Percentiles rank a stretch among this genome's conserved stretches.
Evolutionary conservation across 2,888 invertebrate genomes (phyloP).

Genomic region (Apoderus coryli): DNA sequence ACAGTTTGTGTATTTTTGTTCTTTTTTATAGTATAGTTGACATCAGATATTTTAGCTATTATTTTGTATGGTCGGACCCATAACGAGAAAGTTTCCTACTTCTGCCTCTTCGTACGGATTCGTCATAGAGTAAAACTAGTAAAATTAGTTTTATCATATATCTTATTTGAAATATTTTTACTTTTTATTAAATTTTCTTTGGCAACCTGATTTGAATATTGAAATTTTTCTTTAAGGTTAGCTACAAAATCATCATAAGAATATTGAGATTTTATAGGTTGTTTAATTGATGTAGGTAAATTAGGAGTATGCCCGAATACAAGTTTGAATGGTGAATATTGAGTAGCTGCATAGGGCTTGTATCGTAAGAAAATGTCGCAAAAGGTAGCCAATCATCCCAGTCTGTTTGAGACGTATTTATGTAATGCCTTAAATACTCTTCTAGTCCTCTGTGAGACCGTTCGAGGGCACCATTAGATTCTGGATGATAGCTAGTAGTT

Average conservation of each 20-base stretch:
- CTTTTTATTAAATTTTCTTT: slow-evolving; percentile 5
- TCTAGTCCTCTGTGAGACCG: slow-evolving; percentile 5
- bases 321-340: too few relatives aligned
- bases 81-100: slow-evolving; percentile 6
- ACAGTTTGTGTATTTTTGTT: too few relatives aligned
- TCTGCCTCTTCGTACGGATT: slow-evolving; percentile 7
- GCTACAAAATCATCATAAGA: too few relatives aligned
- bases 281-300: slow-evolving; percentile 5
- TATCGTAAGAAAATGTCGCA: too few relatives aligned
- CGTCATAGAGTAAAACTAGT: slow-evolving; percentile 6
- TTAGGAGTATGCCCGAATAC: slow-evolving; percentile 5
- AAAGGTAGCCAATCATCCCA: slow-evolving; percentile 5
- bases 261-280: too few relatives aligned
- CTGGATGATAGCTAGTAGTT: slow-evolving; percentile 7
- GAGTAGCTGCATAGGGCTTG: slow-evolving; percentile 2
- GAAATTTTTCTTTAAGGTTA: too few relatives aligned
- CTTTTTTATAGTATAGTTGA: slow-evolving; percentile 4
- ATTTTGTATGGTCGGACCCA: slow-evolving; percentile 7
- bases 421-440: slow-evolving; percentile 8
- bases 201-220: too few relatives aligned
- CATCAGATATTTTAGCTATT: slow-evolving; percentile 5
- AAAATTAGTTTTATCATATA: slow-evolving; percentile 7
- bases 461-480: slow-evolving; percentile 6
- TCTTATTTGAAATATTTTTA: slow-evolving; percentile 4
- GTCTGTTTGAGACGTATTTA: neutral